Evolutionary conservation across 2,888 invertebrate species (phyloP).

Genomic region (Pollenia amentaria): DNA sequence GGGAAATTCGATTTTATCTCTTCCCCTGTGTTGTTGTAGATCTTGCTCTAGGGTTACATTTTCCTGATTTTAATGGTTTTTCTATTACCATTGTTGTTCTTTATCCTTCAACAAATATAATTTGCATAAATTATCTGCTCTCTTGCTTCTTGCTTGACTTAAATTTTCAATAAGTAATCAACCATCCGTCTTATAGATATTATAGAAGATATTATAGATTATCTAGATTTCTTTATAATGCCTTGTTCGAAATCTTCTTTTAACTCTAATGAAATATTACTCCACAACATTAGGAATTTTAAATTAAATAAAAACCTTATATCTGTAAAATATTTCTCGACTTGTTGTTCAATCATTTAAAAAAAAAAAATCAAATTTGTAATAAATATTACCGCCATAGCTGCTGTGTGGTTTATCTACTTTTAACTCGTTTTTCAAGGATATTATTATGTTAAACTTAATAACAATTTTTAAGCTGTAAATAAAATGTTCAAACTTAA

Average conservation of each 20-base stretch:
- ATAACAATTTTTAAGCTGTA: background rate
- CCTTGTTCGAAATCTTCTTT: too few relatives aligned
- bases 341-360: too few relatives aligned
- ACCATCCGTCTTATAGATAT: conserved; percentile 2
- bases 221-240: too few relatives aligned
- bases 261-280: too few relatives aligned
- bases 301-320: background rate
- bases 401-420: too few relatives aligned
- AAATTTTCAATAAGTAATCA: conserved; percentile 15
- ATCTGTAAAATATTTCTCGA: too few relatives aligned
- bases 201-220: conserved; percentile 1
- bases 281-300: background rate
- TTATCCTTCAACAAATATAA: conserved; percentile 13
- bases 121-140: conserved; percentile 54
- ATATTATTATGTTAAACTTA: background rate
- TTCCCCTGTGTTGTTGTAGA: background rate
- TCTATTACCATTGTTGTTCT: conserved; percentile 5
- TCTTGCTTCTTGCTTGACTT: background rate
- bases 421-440: background rate
- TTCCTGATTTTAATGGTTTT: conserved; percentile 18
- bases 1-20: background rate
- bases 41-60: background rate
- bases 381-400: too few relatives aligned
- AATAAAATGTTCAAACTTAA: background rate
- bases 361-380: too few relatives aligned